Conservation (phyloP, 2,797 vertebrate genomes). For the Sebastes matsubarae region DNA sequence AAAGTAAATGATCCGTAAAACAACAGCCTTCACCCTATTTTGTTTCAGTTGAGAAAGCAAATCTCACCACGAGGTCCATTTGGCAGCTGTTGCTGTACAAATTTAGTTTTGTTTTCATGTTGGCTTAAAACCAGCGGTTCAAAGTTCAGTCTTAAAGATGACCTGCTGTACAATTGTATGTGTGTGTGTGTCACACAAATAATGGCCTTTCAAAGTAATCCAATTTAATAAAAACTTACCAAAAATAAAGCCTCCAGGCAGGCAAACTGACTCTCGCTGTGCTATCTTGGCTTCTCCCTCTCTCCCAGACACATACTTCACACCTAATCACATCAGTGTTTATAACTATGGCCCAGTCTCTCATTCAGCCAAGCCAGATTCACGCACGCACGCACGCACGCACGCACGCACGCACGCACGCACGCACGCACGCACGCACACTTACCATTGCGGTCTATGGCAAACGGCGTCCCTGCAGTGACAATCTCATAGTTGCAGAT, state of each 20-base stretch:
- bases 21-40: background rate
- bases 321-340: slow-evolving; percentile 22
- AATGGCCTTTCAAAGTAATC: background rate
- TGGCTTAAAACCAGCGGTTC: background rate
- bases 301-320: slow-evolving; percentile 1
- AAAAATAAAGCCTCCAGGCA: background rate
- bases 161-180: background rate
- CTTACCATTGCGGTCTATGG: slow-evolving; percentile 97
- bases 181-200: background rate
- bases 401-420: background rate
- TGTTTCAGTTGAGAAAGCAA: background rate
- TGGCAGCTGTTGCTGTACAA: background rate
- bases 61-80: background rate
- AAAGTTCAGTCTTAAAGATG: background rate
- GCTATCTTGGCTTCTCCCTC: background rate
- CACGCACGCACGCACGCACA: slow-evolving; percentile 10
- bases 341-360: background rate
- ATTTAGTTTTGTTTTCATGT: background rate
- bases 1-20: background rate
- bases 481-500: slow-evolving; percentile 98
- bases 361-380: background rate
- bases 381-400: background rate
- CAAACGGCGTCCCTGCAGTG: slow-evolving; percentile 92
- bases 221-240: background rate
- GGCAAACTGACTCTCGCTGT: background rate